A percentile compares a stretch with the other conserved stretches of the same genome.
Conservation (phyloP, 2,888 invertebrate species). For the Polyommatus iphigenia region DNA sequence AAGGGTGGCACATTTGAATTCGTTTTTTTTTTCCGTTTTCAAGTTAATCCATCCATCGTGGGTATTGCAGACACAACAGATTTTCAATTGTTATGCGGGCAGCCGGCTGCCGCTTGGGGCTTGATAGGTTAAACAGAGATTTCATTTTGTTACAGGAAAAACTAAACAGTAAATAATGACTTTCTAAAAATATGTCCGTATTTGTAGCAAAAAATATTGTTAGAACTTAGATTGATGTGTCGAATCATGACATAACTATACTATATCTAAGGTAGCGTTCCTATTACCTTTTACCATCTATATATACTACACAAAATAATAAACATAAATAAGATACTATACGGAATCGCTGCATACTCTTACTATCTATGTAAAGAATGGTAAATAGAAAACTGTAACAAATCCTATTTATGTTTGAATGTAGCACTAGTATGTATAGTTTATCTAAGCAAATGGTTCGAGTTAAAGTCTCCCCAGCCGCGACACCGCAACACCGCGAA, state of each 20-base stretch:
- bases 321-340: not conserved
- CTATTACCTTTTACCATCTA: no score
- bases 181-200: no score
- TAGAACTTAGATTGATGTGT: no score
- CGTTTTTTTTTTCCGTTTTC: no score
- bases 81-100: no score
- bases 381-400: not conserved
- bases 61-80: no score
- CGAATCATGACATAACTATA: no score
- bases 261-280: no score
- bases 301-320: not conserved
- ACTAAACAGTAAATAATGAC: not conserved
- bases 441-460: conserved; percentile 20
- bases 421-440: not conserved
- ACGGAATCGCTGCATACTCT: not conserved
- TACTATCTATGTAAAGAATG: not conserved
- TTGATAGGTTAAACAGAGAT: no score
- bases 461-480: conserved; percentile 22
- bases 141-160: not conserved
- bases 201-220: no score
- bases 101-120: no score
- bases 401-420: not conserved
- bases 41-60: no score
- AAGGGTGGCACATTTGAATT: not conserved
- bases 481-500: conserved; percentile 20